Evolutionary conservation across 2,888 invertebrate species (phyloP), one percentile per base, ranked within the genome.

Genomic region (Patella ulyssiponensis): DNA sequence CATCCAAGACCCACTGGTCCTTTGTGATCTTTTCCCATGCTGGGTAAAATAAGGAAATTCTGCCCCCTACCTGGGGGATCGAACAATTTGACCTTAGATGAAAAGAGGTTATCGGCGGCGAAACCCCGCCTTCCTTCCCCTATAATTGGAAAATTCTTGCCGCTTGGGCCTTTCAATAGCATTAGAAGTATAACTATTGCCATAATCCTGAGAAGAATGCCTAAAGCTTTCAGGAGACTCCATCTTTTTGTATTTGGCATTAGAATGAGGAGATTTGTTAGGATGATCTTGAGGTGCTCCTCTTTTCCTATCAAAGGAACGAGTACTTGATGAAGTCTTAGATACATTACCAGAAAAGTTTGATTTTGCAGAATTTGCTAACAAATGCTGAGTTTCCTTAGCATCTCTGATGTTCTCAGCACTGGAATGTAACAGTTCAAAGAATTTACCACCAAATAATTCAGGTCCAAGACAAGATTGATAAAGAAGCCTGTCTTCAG

Each of bases 1-100:
- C 52, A 15, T 70, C 54, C 20, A 79, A 15, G 1, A 79, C 56
- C 74, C 71, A 79, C 69, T 79, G 33, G 72, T 71, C 53, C 51
- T 51, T 15, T 20, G 76, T 76, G 64, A 74, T 77, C 52, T 70
- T 20, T 54, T 74, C n/a, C 69, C 74, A 79, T 23, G 17, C 20
- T 33, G 70, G 23, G 1, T 70, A 14, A 75, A 77, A 76, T 54
- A 56, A 17, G 23, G 4, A 64, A 3, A 78, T 20, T 15, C 72
- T 51, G 1, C 76, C 76, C 64, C 74, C 76, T n/a, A 74, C 79
- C 54, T 71, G 52, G 71, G 71, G 44, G 23, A 11, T 44, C 33
- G 33, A 20, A 17, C 56, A 23, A 12, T 20, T n/a, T 15, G 27
- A 1, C 3, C 17, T 4, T 2, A 9, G n/a, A 11, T 3, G 23